Conservation (phyloP, 2,888 invertebrate genomes). For the Drosophila neotestacea region DNA sequence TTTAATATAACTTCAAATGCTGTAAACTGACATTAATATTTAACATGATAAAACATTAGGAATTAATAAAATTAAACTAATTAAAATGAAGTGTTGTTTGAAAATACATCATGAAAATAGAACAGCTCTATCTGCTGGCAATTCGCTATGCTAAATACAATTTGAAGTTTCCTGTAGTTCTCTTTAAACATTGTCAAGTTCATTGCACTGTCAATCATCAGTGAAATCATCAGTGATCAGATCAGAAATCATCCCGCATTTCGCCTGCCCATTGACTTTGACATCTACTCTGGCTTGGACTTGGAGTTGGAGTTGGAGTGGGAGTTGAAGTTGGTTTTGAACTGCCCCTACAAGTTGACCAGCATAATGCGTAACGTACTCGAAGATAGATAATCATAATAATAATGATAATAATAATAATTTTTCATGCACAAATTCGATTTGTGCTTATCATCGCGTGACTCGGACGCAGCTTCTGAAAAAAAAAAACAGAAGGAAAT, state of each 20-base stretch:
- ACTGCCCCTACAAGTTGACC: constrained; percentile 39
- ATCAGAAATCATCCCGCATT: constrained; percentile 43
- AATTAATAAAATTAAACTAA: no score
- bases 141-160: constrained; percentile 5
- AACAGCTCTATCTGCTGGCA: not conserved
- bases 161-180: not conserved
- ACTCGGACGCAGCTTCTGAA: constrained; percentile 8
- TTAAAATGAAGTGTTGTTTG: no score
- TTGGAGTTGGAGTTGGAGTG: constrained; percentile 20
- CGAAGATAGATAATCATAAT: constrained; percentile 50
- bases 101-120: no score
- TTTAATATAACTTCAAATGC: no score
- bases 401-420: constrained; percentile 40
- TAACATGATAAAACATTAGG: no score
- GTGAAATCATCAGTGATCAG: no score
- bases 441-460: constrained; percentile 77
- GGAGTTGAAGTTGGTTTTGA: constrained; percentile 13
- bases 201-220: constrained; percentile 32
- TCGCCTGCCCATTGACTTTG: constrained; percentile 5
- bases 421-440: constrained; percentile 73
- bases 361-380: constrained; percentile 48
- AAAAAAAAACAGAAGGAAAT: constrained; percentile 1
- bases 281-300: constrained; percentile 2
- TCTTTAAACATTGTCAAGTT: constrained; percentile 12
- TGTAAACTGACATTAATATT: no score